Evolutionary conservation across 2,797 vertebrate species (phyloP).

Genomic region (Micropoecilia bifurca): DNA sequence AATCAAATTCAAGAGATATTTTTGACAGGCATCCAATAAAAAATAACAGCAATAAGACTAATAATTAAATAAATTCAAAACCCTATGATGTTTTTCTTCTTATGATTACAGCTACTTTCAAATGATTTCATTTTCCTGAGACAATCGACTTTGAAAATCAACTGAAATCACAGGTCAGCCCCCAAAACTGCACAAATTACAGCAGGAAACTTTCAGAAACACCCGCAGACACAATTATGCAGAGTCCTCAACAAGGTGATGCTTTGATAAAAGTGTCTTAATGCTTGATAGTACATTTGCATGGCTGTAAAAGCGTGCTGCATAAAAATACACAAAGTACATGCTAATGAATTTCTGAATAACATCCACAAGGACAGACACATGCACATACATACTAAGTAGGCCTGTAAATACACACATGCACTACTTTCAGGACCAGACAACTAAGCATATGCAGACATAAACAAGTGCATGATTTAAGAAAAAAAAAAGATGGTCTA

Average conservation of each 20-base stretch:
- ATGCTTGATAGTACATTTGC: slow-evolving; percentile 5
- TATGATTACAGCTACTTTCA: neutral
- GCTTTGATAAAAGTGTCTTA: slow-evolving; percentile 18
- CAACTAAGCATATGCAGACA: slow-evolving; percentile 36
- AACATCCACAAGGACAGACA: slow-evolving; percentile 28
- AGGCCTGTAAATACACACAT: slow-evolving; percentile 24
- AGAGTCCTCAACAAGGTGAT: slow-evolving; percentile 36
- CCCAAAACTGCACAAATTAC: slow-evolving; percentile 35
- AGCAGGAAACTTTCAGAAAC: slow-evolving; percentile 35
- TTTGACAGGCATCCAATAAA: neutral
- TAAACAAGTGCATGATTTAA: slow-evolving; percentile 29
- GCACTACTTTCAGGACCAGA: slow-evolving; percentile 4
- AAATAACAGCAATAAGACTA: neutral
- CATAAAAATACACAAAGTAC: slow-evolving; percentile 21
- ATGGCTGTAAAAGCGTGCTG: slow-evolving; percentile 11
- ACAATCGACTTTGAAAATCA: slow-evolving; percentile 15
- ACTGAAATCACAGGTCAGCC: slow-evolving; percentile 37
- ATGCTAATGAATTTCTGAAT: slow-evolving; percentile 37
- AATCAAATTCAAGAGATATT: neutral
- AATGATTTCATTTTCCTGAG: neutral
- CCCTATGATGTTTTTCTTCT: neutral
- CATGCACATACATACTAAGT: slow-evolving; percentile 18
- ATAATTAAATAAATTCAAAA: neutral
- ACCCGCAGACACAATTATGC: slow-evolving; percentile 34
- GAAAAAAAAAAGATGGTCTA: slow-evolving; percentile 16